phyloP scores from a whole-genome alignment of 2,113 vertebrate species.

The Pyxicephalus adspersus region DNA sequence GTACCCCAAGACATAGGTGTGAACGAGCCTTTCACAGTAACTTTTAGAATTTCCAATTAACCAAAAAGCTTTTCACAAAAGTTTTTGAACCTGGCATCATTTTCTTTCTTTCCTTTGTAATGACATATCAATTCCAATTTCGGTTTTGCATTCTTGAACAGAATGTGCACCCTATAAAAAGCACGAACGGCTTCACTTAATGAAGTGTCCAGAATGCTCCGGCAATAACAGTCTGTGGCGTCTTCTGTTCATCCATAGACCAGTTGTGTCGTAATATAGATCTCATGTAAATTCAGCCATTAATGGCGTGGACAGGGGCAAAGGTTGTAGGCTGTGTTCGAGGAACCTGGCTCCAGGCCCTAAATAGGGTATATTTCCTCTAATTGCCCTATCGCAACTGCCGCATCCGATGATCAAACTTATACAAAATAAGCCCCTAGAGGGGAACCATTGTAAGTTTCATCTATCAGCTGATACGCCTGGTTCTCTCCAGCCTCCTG shows the following conservation, averaged over 20 bases:
- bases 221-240: too few relatives aligned
- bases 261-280: not conserved
- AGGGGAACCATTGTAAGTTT: constrained; percentile 3
- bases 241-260: too few relatives aligned
- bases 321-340: not conserved
- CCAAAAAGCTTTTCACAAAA: too few relatives aligned
- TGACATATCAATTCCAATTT: too few relatives aligned
- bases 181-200: too few relatives aligned
- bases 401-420: not conserved
- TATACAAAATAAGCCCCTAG: not conserved
- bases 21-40: too few relatives aligned
- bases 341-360: not conserved
- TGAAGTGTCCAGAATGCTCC: too few relatives aligned
- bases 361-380: not conserved
- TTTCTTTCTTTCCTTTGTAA: too few relatives aligned
- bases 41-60: too few relatives aligned
- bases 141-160: not conserved
- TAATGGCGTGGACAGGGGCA: too few relatives aligned
- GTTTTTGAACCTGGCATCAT: too few relatives aligned
- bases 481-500: not conserved
- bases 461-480: not conserved
- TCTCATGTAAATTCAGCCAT: not conserved
- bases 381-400: not conserved
- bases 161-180: not conserved
- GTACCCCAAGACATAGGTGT: too few relatives aligned